These are phyloP conservation scores for Prunella fulvescens DNA, from an alignment of 2,113 vertebrate genomes.

Conservation along the genomic window DNA sequence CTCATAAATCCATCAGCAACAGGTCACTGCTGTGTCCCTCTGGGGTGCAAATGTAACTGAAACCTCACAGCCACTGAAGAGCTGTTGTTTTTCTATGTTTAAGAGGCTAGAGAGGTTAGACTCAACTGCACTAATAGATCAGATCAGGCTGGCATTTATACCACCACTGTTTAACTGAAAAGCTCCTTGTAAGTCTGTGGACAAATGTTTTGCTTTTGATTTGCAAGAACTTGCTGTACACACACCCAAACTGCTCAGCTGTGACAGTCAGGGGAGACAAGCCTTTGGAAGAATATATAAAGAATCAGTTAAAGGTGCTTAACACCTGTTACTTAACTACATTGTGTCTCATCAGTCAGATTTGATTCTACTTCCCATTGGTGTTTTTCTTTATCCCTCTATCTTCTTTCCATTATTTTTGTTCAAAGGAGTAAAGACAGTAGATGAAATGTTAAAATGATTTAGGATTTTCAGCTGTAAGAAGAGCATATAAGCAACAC, in stretches of 20 bases:
- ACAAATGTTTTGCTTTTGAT: not conserved
- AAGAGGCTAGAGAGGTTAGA: constrained; percentile 27
- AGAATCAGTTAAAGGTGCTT: constrained; percentile 47
- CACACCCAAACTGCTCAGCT: accelerated
- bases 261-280: not conserved
- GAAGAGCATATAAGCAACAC: not conserved
- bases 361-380: constrained; percentile 13
- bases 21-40: constrained; percentile 16
- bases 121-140: constrained; percentile 16
- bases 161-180: not conserved
- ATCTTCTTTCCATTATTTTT: constrained; percentile 16
- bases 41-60: constrained; percentile 56
- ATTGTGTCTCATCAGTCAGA: constrained; percentile 44
- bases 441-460: constrained; percentile 3
- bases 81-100: constrained; percentile 33
- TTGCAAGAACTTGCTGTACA: not conserved
- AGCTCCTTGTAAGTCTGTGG: not conserved
- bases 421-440: constrained; percentile 16
- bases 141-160: not conserved
- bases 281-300: constrained; percentile 37
- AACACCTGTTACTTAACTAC: constrained; percentile 55
- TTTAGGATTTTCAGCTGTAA: not conserved
- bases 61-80: constrained; percentile 59
- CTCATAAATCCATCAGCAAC: constrained; percentile 67
- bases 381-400: constrained; percentile 37